Conservation (phyloP, 2,888 invertebrate genomes). For the Lacanobia wlatinum region DNA sequence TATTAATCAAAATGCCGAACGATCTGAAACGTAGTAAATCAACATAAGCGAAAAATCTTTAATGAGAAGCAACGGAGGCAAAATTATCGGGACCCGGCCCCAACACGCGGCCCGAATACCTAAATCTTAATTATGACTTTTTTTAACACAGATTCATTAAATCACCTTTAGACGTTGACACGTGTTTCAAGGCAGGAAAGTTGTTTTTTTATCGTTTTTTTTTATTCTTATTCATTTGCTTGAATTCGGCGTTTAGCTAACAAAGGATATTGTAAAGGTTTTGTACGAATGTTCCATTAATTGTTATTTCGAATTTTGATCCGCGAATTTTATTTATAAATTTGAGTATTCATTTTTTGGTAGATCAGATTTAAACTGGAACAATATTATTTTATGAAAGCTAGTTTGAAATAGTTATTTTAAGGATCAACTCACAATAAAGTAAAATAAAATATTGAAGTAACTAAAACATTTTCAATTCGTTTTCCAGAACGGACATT, state of each 20-base stretch:
- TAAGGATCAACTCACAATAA: background rate
- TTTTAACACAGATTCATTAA: constrained; percentile 74
- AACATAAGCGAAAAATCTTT: constrained; percentile 73
- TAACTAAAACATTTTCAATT: too few species aligned
- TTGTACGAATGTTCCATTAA: constrained; percentile 22
- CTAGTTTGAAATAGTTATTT: too few species aligned
- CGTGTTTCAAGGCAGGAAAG: constrained; percentile 62
- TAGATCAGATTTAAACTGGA: too few species aligned
- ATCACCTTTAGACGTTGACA: constrained; percentile 75
- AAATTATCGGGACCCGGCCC: constrained; percentile 68
- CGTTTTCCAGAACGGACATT: too few species aligned
- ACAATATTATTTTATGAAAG: too few species aligned
- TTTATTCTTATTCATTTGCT: constrained; percentile 37
- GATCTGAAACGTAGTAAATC: constrained; percentile 69
- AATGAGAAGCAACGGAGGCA: constrained; percentile 76
- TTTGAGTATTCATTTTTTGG: too few species aligned
- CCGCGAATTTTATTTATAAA: too few species aligned
- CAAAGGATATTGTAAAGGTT: constrained; percentile 36
- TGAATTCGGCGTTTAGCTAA: constrained; percentile 36
- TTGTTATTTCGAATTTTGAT: background rate
- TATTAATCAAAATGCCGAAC: constrained; percentile 77
- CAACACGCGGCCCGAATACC: constrained; percentile 67
- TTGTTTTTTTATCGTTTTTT: constrained; percentile 39
- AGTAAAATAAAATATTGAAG: too few species aligned
- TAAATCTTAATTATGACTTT: constrained; percentile 76